Evolutionary conservation across 1,140 invertebrate genomes (phyloP), one percentile per base, ranked within the genome.

Genomic region (Drosophila lacertosa): DNA sequence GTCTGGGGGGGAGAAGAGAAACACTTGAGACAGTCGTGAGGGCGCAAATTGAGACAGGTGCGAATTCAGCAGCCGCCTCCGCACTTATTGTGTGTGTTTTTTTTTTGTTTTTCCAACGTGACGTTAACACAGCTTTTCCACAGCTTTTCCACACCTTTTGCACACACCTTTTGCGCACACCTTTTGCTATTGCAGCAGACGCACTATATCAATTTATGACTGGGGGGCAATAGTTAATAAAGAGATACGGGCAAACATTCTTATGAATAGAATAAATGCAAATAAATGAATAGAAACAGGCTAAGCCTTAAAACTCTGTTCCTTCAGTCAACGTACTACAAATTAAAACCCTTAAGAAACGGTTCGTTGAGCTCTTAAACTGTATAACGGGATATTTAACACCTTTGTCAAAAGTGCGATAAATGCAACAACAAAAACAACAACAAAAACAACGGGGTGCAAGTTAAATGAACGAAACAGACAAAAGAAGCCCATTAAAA

Each of bases 21-120:
- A 53, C 76, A 88, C 82, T 86, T 86, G 82, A 86, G 81, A 86
- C 82, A 86, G 79, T 66, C 65, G 76, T 77, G 74, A 86, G 82
- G 88, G 82, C 72, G 63, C 82, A 86, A 82, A 86, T 86, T 86
- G 82, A 86, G 78, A 86, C 82, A 86, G 82, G 82, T 88, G 82
- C n/a, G n/a, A n/a, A n/a, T n/a, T n/a, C n/a, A n/a, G 82, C 67
- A 86, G 80, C 75, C 71, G 77, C 74, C 73, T 58, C 65, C 73
- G 53, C 65, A 76, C 80, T 75, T 70, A 78, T 77, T 79, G 68
- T 71, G 68, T 55, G 20, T 65, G 50, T 32, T 53, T 32, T 40
- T 22, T 44, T 44, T 50, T 33, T 59, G 62, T 60, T 24, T 74
- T 33, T 18, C 4, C 22, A 11, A 44, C n/a, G 11, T 44, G 20